phyloP scores from a whole-genome alignment of 2,113 vertebrate genomes.

The Trinectes maculatus region DNA sequence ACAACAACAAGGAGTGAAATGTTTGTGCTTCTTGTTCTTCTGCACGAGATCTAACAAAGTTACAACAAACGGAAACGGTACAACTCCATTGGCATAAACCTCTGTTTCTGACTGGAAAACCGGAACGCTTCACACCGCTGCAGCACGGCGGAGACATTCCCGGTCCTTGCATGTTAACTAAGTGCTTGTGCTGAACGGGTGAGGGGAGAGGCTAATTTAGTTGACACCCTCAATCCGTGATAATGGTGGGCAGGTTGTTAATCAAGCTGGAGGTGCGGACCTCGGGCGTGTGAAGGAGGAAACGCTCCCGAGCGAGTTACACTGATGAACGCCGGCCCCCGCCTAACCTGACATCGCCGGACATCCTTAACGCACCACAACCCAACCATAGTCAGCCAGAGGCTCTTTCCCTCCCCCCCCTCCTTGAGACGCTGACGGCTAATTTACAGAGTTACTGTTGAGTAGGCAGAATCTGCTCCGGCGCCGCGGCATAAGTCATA shows the following conservation, averaged over 20 bases:
- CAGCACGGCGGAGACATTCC: no score
- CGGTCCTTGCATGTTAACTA: conserved; percentile 73
- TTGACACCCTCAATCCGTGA: conserved; percentile 74
- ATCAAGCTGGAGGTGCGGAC: conserved; percentile 75
- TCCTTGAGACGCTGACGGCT: not conserved
- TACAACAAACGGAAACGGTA: not conserved
- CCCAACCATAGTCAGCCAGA: conserved; percentile 34
- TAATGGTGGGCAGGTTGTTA: conserved; percentile 78
- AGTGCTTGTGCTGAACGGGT: conserved; percentile 59
- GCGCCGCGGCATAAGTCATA: conserved; percentile 27
- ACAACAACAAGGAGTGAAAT: no score
- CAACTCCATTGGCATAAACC: not conserved
- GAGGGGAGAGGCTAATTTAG: conserved; percentile 79
- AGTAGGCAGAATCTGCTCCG: conserved; percentile 48
- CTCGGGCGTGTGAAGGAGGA: conserved; percentile 44
- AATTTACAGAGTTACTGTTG: conserved; percentile 47
- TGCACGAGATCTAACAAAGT: not conserved
- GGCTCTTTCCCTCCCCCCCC: not conserved
- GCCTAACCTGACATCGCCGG: conserved; percentile 38
- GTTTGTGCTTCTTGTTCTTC: not conserved
- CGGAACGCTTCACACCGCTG: no score
- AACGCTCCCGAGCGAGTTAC: conserved; percentile 62
- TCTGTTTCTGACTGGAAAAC: not conserved
- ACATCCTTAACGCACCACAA: conserved; percentile 61
- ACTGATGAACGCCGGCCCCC: conserved; percentile 30